These are phyloP conservation scores for Allophyes oxyacanthae DNA, from an alignment of 2,888 invertebrate species.

Conservation along the genomic window DNA sequence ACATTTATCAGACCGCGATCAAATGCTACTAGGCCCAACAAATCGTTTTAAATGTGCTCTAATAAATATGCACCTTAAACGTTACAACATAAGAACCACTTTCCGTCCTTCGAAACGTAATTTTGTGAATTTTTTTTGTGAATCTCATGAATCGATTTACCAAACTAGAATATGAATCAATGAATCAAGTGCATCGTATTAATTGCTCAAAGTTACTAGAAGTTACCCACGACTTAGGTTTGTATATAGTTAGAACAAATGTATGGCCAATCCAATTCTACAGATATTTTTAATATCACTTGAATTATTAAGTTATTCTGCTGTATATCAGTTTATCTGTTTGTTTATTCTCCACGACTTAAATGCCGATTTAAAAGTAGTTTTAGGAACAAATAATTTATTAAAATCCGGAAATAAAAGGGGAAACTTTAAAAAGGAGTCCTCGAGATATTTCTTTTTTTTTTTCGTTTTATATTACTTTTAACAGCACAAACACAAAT, in stretches of 20 bases:
- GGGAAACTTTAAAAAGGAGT: too few relatives aligned
- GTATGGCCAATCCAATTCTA: background rate
- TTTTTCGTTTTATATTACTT: too few relatives aligned
- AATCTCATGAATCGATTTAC: background rate
- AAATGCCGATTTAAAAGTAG: too few relatives aligned
- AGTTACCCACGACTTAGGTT: background rate
- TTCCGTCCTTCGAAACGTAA: too few relatives aligned
- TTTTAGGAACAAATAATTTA: too few relatives aligned
- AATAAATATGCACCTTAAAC: background rate
- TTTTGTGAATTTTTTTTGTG: background rate
- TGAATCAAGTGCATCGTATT: background rate
- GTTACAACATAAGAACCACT: background rate
- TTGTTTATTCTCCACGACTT: too few relatives aligned
- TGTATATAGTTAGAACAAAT: slow-evolving; percentile 11
- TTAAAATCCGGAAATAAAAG: too few relatives aligned
- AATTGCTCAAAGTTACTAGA: slow-evolving; percentile 30
- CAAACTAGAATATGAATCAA: background rate
- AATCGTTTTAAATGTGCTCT: background rate
- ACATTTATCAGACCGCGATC: too few relatives aligned
- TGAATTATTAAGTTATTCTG: background rate
- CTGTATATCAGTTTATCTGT: background rate
- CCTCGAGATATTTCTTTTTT: too few relatives aligned
- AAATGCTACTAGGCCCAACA: too few relatives aligned
- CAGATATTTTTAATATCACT: background rate
- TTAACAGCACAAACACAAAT: too few relatives aligned